These are phyloP conservation scores for Pseudococcus viburni DNA, from an alignment of 2,888 invertebrate genomes.

Conservation along the genomic window DNA sequence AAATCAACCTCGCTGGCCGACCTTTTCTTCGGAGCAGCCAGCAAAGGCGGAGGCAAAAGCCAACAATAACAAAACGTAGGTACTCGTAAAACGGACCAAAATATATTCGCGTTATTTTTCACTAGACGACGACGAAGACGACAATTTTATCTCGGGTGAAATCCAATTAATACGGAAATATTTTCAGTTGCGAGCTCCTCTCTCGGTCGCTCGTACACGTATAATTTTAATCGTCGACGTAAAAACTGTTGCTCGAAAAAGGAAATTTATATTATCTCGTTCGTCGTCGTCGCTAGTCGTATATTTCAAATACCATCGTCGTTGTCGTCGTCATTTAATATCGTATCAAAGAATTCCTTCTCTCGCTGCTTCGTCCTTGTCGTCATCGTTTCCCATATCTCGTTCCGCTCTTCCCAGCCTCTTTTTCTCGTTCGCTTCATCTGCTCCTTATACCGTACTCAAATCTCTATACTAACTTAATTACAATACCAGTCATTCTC, in stretches of 20 bases:
- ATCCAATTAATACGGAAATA: conserved; percentile 46
- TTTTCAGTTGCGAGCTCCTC: not conserved
- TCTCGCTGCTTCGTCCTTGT: not conserved
- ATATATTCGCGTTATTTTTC: conserved; percentile 39
- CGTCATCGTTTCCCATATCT: not conserved
- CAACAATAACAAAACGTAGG: conserved; percentile 8
- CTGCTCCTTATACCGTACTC: not conserved
- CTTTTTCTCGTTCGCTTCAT: not conserved
- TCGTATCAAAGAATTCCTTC: conserved; percentile 46
- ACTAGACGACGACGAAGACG: not conserved
- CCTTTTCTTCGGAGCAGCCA: not conserved
- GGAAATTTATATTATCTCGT: conserved; percentile 49
- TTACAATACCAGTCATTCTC: conserved; percentile 20
- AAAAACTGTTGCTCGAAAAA: conserved; percentile 45
- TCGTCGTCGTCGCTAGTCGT: not conserved
- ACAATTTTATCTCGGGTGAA: conserved; percentile 23
- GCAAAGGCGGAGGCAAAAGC: not conserved
- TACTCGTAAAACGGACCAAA: not conserved
- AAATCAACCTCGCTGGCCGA: not conserved
- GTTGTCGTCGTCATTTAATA: conserved; percentile 20
- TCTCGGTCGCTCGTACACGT: not conserved
- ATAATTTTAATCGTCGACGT: conserved; percentile 48
- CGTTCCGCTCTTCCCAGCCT: not conserved
- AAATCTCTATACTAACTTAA: conserved; percentile 18
- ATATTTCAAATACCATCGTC: conserved; percentile 46